Percentiles rank a stretch among this genome's conserved stretches.
Conservation (phyloP, 2,888 invertebrate species). For the Anodontia alba region DNA sequence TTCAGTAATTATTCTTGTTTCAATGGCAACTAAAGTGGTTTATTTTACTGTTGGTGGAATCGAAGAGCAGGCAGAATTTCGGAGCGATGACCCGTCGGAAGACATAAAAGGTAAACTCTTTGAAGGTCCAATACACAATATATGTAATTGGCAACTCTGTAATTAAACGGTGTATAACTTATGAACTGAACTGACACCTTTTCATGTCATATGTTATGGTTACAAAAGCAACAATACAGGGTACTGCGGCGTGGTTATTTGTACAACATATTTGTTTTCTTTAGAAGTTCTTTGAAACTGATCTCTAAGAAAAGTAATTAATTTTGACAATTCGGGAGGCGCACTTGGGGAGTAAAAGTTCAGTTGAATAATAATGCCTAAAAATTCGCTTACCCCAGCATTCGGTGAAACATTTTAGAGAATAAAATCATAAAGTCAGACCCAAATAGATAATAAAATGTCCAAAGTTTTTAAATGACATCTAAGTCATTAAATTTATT, state of each 20-base stretch:
- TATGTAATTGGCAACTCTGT: background rate
- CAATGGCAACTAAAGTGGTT: slow-evolving; percentile 82
- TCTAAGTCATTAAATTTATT: too few relatives aligned
- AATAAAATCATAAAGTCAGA: too few relatives aligned
- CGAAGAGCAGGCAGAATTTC: slow-evolving; percentile 82
- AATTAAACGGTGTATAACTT: slow-evolving; percentile 3
- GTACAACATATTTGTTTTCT: too few relatives aligned
- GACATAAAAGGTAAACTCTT: slow-evolving; percentile 80
- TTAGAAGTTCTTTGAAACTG: too few relatives aligned
- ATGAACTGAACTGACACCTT: background rate
- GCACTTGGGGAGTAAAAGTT: too few relatives aligned
- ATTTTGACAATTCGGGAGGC: background rate
- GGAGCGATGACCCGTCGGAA: slow-evolving; percentile 78
- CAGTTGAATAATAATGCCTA: too few relatives aligned
- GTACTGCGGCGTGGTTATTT: background rate
- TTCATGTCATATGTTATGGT: background rate
- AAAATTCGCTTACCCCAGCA: too few relatives aligned
- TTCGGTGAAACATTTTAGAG: too few relatives aligned
- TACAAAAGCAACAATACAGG: background rate
- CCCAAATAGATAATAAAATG: too few relatives aligned
- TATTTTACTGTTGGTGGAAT: slow-evolving; percentile 81
- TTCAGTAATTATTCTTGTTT: slow-evolving; percentile 14
- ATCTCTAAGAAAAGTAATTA: too few relatives aligned
- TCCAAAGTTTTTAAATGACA: too few relatives aligned
- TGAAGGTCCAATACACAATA: background rate